Evolutionary conservation across 2,888 invertebrate species (phyloP).

Genomic region (Apodemia zela): DNA sequence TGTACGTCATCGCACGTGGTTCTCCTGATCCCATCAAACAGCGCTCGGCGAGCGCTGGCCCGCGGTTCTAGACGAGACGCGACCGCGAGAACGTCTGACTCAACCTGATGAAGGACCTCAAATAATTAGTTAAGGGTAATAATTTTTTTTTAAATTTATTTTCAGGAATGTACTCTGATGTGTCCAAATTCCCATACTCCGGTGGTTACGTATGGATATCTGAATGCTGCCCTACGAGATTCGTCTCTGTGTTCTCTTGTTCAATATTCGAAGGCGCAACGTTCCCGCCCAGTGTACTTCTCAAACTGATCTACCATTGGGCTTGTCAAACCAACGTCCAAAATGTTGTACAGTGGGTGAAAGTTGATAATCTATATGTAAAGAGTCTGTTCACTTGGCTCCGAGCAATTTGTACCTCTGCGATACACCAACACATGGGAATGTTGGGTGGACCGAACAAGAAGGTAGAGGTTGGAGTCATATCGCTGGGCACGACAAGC

Average conservation of each 20-base stretch:
- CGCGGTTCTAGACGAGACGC: no score
- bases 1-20: no score
- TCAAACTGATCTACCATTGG: slow-evolving; percentile 95
- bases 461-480: slow-evolving; percentile 90
- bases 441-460: slow-evolving; percentile 86
- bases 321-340: slow-evolving; percentile 93
- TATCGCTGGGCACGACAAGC: slow-evolving; percentile 92
- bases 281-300: slow-evolving; percentile 89
- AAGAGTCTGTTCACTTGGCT: slow-evolving; percentile 82
- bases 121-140: no score
- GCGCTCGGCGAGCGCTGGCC: no score
- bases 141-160: neutral
- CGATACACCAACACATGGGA: slow-evolving; percentile 87
- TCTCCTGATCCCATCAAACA: no score
- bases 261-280: slow-evolving; percentile 93
- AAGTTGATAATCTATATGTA: slow-evolving; percentile 79
- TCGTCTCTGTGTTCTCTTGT: slow-evolving; percentile 92
- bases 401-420: slow-evolving; percentile 89
- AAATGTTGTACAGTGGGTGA: slow-evolving; percentile 94
- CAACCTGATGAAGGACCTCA: no score
- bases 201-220: slow-evolving; percentile 96
- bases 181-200: slow-evolving; percentile 90
- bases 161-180: slow-evolving; percentile 91
- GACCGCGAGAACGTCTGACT: no score
- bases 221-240: slow-evolving; percentile 91